Base-by-base conservation (phyloP, 2,888 invertebrate genomes). In the Notocelia uddmanniana region DNA sequence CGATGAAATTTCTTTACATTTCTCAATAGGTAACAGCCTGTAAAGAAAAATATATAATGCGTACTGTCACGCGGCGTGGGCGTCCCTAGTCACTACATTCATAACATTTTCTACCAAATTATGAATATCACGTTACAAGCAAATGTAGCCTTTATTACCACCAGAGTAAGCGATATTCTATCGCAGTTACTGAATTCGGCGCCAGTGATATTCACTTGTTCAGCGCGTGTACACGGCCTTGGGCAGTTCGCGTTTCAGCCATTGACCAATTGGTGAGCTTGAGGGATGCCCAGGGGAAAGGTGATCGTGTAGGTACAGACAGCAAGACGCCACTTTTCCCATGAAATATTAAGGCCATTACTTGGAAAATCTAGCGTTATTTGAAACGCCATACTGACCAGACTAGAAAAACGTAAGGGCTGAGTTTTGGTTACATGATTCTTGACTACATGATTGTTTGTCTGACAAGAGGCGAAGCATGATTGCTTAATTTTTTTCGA, bases 41-140 rank as follows among this genome's bases (percentile, higher is more conserved):
- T 60, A 71, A 54, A 21, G 48, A 54, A 45, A 41, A 66, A 55
- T 45, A 34, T 41, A 54, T 66, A 45, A 58, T 41, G 26, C 50
- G 21, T 19, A 50, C 64, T 50, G 66, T 66, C 58, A 71, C 66
- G 66, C 59, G 3, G 31, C 45, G 69, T 66, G 66, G 66, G 66
- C 55, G 66, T 45, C 45, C 66, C 63, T 52, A 64, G 13, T 55
- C 45, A 55, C 21, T 26, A 64, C 50, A 58, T 66, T 70, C 57
- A 70, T 50, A 41, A 58, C 26, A 11, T 34, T 59, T 48, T 50
- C 19, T 26, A 23, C 63, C 37, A 64, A 54, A 37, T 37, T 52
- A 15, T n/a, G 10, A n/a, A 11, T 37, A n/a, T 21, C 34, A 19
- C n/a, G 2, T 11, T 37, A 21, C 37, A 21, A 10, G 31, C 52